Evolutionary conservation across 2,888 invertebrate genomes (phyloP).

Genomic region (Caenorhabditis zanzibari): DNA sequence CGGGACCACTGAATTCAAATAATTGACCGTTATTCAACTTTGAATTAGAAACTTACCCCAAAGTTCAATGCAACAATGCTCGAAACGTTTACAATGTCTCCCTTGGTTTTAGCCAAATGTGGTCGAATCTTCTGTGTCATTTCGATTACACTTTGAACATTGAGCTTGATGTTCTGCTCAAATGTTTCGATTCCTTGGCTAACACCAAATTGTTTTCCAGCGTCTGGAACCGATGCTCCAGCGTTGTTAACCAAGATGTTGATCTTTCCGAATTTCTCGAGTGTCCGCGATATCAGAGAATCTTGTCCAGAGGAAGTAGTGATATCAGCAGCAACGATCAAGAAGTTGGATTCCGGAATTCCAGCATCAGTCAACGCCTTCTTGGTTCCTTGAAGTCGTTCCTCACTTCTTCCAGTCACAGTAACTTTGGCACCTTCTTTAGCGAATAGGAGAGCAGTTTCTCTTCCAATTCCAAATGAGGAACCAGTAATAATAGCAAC

Average conservation of each 20-base stretch:
- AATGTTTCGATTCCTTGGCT: slow-evolving; percentile 24
- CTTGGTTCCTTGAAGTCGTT: slow-evolving; percentile 42
- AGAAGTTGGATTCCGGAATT: slow-evolving; percentile 26
- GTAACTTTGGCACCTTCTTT: slow-evolving; percentile 65
- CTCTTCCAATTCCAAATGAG: slow-evolving; percentile 64
- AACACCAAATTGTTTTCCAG: slow-evolving; percentile 12
- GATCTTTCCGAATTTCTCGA: slow-evolving; percentile 56
- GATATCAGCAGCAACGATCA: slow-evolving; percentile 54
- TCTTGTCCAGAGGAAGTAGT: slow-evolving; percentile 46
- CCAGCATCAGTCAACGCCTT: slow-evolving; percentile 23
- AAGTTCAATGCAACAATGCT: slow-evolving; percentile 48
- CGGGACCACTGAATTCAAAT: slow-evolving; percentile 1
- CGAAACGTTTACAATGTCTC: slow-evolving; percentile 64
- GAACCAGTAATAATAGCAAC: slow-evolving; percentile 48
- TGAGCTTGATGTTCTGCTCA: slow-evolving; percentile 25
- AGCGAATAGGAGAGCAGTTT: slow-evolving; percentile 56
- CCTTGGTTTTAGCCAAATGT: slow-evolving; percentile 54
- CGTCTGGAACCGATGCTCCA: slow-evolving; percentile 43
- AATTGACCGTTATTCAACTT: neutral
- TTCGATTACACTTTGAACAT: slow-evolving; percentile 46
- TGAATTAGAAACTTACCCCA: neutral
- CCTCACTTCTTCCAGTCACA: slow-evolving; percentile 57
- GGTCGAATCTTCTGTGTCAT: slow-evolving; percentile 50
- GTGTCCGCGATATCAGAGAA: slow-evolving; percentile 42
- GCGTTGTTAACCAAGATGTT: slow-evolving; percentile 58